Evolutionary conservation across 1,140 invertebrate species (phyloP).

Genomic region (Temnothorax curvispinosus): DNA sequence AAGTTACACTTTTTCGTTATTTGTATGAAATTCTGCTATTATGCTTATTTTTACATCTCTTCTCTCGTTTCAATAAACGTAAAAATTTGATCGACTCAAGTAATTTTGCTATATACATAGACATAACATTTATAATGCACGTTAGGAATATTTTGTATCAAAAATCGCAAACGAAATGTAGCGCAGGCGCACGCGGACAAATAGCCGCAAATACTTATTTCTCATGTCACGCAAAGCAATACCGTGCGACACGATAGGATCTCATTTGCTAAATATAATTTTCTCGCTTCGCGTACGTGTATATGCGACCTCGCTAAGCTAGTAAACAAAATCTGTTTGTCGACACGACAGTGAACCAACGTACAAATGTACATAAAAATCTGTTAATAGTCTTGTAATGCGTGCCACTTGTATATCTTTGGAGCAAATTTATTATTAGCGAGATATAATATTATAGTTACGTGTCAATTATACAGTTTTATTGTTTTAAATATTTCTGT

Average conservation of each 20-base stretch:
- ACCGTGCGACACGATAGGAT: constrained; percentile 61
- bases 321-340: constrained; percentile 70
- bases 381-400: background rate
- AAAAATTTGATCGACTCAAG: background rate
- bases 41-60: background rate
- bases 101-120: background rate
- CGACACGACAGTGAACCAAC: constrained; percentile 48
- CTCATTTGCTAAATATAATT: constrained; percentile 72
- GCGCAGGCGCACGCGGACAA: constrained; percentile 42
- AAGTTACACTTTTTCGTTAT: background rate
- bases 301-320: constrained; percentile 2
- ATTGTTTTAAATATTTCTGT: too few relatives aligned
- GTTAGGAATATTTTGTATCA: background rate
- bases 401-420: background rate
- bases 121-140: background rate
- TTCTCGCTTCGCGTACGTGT: constrained; percentile 42
- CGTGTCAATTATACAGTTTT: too few relatives aligned
- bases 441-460: background rate
- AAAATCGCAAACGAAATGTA: constrained; percentile 40
- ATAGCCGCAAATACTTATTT: constrained; percentile 58
- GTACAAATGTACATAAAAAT: constrained; percentile 41
- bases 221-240: constrained; percentile 68
- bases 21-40: background rate
- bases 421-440: background rate
- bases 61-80: background rate